phyloP scores from a whole-genome alignment of 2,797 vertebrate species.

The Babyrousa celebensis region DNA sequence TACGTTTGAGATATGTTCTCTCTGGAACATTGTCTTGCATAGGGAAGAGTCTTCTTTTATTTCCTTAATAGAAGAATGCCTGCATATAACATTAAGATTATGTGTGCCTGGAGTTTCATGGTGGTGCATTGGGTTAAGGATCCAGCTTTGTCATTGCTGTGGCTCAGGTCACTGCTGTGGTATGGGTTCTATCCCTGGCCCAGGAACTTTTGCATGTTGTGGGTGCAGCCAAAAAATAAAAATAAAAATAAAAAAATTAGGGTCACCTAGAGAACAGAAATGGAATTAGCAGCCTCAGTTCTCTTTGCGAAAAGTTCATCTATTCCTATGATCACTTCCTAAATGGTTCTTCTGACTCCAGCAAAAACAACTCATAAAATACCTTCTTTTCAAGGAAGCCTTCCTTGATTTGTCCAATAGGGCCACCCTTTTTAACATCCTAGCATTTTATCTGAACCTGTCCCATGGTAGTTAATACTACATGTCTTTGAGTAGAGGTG shows the following conservation, averaged over 20 bases:
- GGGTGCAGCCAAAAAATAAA: too few species aligned
- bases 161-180: too few species aligned
- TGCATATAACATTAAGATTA: background rate
- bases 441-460: background rate
- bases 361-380: background rate
- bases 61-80: slow-evolving; percentile 19
- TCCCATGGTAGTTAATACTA: background rate
- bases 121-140: too few species aligned
- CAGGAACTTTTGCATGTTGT: too few species aligned
- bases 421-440: background rate
- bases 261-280: background rate
- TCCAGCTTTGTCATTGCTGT: too few species aligned
- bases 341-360: slow-evolving; percentile 15
- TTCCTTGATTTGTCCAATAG: slow-evolving; percentile 17
- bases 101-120: background rate
- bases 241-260: too few species aligned
- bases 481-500: background rate
- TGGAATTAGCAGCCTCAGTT: background rate
- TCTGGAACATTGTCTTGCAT: background rate
- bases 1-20: background rate
- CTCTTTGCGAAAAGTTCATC: background rate
- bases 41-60: background rate
- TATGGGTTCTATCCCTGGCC: too few species aligned
- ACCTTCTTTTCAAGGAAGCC: background rate
- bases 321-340: background rate